phyloP scores from a whole-genome alignment of 2,797 vertebrate species.

The Darevskia mixta region DNA sequence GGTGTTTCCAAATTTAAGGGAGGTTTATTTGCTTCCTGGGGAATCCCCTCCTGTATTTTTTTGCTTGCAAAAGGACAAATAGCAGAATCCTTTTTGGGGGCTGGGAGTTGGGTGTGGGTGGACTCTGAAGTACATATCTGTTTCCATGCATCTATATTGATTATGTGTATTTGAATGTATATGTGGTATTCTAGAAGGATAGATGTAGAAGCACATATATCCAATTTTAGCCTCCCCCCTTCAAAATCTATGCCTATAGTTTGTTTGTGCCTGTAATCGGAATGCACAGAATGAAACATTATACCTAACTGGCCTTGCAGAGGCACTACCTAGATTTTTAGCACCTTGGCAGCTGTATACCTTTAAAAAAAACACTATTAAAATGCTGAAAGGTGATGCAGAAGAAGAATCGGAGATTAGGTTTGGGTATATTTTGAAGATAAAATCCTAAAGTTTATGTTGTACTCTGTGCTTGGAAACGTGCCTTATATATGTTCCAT shows the following conservation, averaged over 20 bases:
- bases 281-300: constrained; percentile 35
- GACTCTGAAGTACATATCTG: constrained; percentile 47
- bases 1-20: constrained; percentile 63
- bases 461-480: not conserved
- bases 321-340: constrained; percentile 46
- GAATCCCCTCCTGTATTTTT: constrained; percentile 57
- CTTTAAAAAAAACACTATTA: constrained; percentile 27
- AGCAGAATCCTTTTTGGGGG: not conserved
- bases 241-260: not conserved
- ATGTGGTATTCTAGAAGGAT: constrained; percentile 24
- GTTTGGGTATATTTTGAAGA: constrained; percentile 16
- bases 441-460: constrained; percentile 14
- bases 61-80: constrained; percentile 62
- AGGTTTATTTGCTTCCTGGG: constrained; percentile 48
- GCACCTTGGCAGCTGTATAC: constrained; percentile 49
- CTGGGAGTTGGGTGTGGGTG: not conserved
- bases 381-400: not conserved
- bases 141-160: constrained; percentile 23
- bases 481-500: not conserved
- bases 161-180: constrained; percentile 40
- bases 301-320: constrained; percentile 55
- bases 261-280: constrained; percentile 5
- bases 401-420: not conserved
- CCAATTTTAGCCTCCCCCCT: not conserved
- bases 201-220: not conserved